Evolutionary conservation across 2,888 invertebrate species (phyloP), one percentile per base, ranked within the genome.

Genomic region (Schrankia costaestrigalis): DNA sequence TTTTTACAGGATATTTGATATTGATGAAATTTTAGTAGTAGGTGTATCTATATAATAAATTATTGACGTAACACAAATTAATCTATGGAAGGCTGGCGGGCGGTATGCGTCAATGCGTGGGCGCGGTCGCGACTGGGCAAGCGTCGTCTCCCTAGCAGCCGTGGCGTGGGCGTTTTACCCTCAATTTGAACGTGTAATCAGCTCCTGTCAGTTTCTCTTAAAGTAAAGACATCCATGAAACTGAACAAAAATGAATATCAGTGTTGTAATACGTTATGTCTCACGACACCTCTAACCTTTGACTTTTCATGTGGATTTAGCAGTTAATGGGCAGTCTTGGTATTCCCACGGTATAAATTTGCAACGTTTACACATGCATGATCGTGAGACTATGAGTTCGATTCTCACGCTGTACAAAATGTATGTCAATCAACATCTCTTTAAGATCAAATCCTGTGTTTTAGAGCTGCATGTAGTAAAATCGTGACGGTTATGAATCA

Each of bases 81-180:
- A n/a, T 54, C 51, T 42, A 44, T 48, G 31, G 41, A 44, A 39
- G 30, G 31, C 27, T 36, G 15, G 10, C 23, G 30, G 40, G 44
- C 30, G 34, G 40, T 19, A 29, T 56, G 43, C 64, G 69, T 67
- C 65, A 68, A 22, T 57, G 65, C 64, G 71, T 71, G 65, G 75
- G 71, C 62, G 49, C 49, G 56, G 51, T 45, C 12, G 15, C 12
- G n/a, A n/a, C n/a, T n/a, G n/a, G n/a, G n/a, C n/a, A n/a, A n/a
- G 31, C 36, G 38, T n/a, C 46, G 39, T 37, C 38, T 30, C 35
- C 30, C 35, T 11, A 34, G 13, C 34, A 27, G 19, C 12, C 24
- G n/a, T n/a, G 6, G 29, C 10, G 54, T 51, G 41, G 58, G 58
- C 37, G 56, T 56, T 37, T 41, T 33, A 29, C 41, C 35, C 42